phyloP scores from a whole-genome alignment of 2,113 vertebrate genomes.

The Anarhynchus alexandrinus region DNA sequence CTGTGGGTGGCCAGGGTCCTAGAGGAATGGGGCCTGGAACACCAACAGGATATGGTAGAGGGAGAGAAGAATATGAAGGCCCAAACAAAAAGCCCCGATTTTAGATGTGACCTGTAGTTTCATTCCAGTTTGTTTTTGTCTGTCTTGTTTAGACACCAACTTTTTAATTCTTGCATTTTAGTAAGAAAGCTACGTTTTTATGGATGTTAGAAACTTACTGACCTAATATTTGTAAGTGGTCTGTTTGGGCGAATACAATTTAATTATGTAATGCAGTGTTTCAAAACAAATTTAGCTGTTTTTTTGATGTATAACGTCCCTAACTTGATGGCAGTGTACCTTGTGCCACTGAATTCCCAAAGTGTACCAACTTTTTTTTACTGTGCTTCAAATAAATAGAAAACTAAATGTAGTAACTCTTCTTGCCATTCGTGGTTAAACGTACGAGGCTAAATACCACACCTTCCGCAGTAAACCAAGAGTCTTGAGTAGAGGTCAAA shows the following conservation, averaged over 20 bases:
- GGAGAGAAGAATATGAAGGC: constrained; percentile 98
- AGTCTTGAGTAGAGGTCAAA: neutral
- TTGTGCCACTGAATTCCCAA: constrained; percentile 92
- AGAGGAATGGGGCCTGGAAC: constrained; percentile 93
- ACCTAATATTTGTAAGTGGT: constrained; percentile 85
- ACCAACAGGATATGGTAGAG: constrained; percentile 92
- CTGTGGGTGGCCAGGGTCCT: constrained; percentile 85
- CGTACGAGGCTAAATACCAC: constrained; percentile 60
- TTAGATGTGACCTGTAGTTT: constrained; percentile 89
- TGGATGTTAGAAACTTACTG: constrained; percentile 85
- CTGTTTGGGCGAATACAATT: constrained; percentile 79
- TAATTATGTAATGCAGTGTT: constrained; percentile 84
- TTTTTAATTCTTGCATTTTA: constrained; percentile 97
- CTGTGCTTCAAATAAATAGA: constrained; percentile 94
- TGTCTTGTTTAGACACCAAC: constrained; percentile 85
- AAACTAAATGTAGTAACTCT: constrained; percentile 76
- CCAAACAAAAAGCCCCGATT: constrained; percentile 98
- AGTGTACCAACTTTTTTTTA: constrained; percentile 88
- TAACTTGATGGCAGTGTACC: constrained; percentile 89
- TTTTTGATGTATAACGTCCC: constrained; percentile 82
- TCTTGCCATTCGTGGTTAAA: constrained; percentile 74
- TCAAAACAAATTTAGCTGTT: constrained; percentile 72
- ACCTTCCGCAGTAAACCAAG: constrained; percentile 33
- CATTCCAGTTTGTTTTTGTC: constrained; percentile 83
- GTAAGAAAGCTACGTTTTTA: constrained; percentile 87